A percentile compares a stretch with the other conserved stretches of the same genome.
Conservation (phyloP, 2,888 invertebrate genomes). For the Linnaemya vulpina region DNA sequence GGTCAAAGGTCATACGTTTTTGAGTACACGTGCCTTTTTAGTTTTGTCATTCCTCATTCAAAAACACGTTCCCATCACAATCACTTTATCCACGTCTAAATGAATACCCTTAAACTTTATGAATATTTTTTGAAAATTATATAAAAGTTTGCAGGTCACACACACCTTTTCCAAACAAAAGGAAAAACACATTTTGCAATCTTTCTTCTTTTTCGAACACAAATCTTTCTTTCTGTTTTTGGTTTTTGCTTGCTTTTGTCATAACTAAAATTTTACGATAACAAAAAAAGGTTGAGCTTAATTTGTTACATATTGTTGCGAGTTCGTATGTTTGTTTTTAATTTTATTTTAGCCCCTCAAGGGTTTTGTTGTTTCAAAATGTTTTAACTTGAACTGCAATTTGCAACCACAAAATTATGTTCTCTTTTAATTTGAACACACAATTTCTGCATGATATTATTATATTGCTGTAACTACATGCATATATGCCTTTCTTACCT, state of each 20-base stretch:
- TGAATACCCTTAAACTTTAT: slow-evolving; percentile 39
- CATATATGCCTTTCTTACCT: not conserved
- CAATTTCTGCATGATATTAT: slow-evolving; percentile 40
- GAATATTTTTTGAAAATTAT: slow-evolving; percentile 28
- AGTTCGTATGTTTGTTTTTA: slow-evolving; percentile 11
- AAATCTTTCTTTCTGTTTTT: slow-evolving; percentile 25
- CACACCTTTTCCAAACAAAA: slow-evolving; percentile 55
- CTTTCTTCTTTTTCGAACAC: slow-evolving; percentile 39
- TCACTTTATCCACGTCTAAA: slow-evolving; percentile 10
- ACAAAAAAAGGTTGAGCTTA: slow-evolving; percentile 34
- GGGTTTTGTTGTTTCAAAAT: slow-evolving; percentile 53
- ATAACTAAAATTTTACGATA: slow-evolving; percentile 61
- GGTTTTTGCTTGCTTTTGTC: slow-evolving; percentile 38
- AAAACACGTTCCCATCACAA: slow-evolving; percentile 52
- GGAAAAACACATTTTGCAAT: slow-evolving; percentile 46
- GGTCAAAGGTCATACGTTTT: slow-evolving; percentile 54
- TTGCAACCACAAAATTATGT: slow-evolving; percentile 56
- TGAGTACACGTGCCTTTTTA: slow-evolving; percentile 60
- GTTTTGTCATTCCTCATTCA: slow-evolving; percentile 3
- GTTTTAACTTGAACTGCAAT: slow-evolving; percentile 16
- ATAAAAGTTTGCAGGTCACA: slow-evolving; percentile 61
- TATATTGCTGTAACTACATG: not conserved
- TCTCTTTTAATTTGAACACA: slow-evolving; percentile 11
- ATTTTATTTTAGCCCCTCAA: slow-evolving; percentile 51
- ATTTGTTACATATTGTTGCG: slow-evolving; percentile 29